Evolutionary conservation across 1,140 invertebrate species (phyloP), one percentile per base, ranked within the genome.

Genomic region (Temnothorax nylanderi): DNA sequence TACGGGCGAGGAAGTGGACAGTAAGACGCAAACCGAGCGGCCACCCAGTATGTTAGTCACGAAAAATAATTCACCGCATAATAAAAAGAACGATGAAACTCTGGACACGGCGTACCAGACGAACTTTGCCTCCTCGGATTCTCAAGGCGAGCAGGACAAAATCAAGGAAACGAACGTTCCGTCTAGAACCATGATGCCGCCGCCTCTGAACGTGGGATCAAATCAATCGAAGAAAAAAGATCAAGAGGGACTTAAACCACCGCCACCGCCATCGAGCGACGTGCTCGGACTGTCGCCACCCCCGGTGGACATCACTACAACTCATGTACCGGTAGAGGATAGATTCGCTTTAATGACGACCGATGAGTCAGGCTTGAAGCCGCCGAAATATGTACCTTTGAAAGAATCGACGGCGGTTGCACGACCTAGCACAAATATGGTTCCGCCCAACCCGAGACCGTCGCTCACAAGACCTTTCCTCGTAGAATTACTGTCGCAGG

Each of bases 231-330:
- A 89, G 7, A 92, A 93, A 26, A 90, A 87, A 26, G 92, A 88
- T 58, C 72, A 82, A 91, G 91, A 92, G 44, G 93, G 88, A n/a
- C 77, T 95, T 1, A 93, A 94, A 77, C 94, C 95, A 60, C 94
- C 95, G 32, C 93, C 94, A 21, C 86, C 91, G 13, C 91, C 92
- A 0, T 92, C 94, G 3, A 78, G 82, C 11, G 93, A 95, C 6
- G 95, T 95, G 32, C 88, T 95, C 32, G 95, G 95, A 37, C 85
- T 95, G 44, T 95, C 94, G 16, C 95, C 95, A 60, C 94, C 95
- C 8, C 94, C 94, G 0, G 87, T 95, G 3, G 91, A 93, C 16
- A 93, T 94, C 34, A 95, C 93, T 3, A 94, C 94, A 0, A 94
- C 94, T 13, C 91, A 87, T 64, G 76, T 88, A 58, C 87, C 91